A percentile compares a stretch with the other conserved stretches of the same genome.
Conservation (phyloP, 2,888 invertebrate species). For the Pasiphila rectangulata region DNA sequence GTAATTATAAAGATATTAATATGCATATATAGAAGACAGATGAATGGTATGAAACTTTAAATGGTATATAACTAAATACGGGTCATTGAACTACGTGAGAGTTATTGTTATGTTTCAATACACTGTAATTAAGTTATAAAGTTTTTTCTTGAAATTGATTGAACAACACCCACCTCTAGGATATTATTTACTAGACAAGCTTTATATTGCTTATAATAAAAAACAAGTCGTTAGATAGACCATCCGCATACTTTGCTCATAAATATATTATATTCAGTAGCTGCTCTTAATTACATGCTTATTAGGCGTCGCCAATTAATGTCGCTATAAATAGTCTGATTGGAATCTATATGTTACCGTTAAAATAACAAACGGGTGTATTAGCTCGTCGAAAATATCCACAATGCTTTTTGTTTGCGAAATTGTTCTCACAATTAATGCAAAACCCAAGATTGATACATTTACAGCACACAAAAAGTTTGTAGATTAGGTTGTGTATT, state of each 20-base stretch:
- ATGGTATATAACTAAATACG: slow-evolving; percentile 27
- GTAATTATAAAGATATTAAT: slow-evolving; percentile 65
- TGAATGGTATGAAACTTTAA: slow-evolving; percentile 52
- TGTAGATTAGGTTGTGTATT: slow-evolving; percentile 14
- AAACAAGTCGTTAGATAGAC: slow-evolving; percentile 10
- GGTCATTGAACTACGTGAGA: slow-evolving; percentile 64
- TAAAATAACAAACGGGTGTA: background rate
- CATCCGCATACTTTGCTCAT: slow-evolving; percentile 1
- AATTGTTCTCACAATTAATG: background rate
- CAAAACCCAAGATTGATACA: slow-evolving; percentile 30
- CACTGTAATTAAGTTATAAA: slow-evolving; percentile 26
- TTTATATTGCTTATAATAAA: slow-evolving; percentile 15
- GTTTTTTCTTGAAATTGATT: slow-evolving; percentile 8
- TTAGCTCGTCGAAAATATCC: background rate
- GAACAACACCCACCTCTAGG: slow-evolving; percentile 4
- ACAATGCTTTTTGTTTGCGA: background rate
- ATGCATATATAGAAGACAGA: slow-evolving; percentile 57
- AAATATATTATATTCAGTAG: slow-evolving; percentile 10
- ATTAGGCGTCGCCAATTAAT: slow-evolving; percentile 12
- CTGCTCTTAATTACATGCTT: slow-evolving; percentile 15
- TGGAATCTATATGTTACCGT: slow-evolving; percentile 5
- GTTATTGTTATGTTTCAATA: slow-evolving; percentile 33
- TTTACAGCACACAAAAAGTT: slow-evolving; percentile 28
- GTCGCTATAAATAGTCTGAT: slow-evolving; percentile 3
- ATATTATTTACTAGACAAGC: slow-evolving; percentile 15